A percentile compares a stretch with the other conserved stretches of the same genome.
These are phyloP conservation scores for Acrossocheilus fasciatus DNA, from an alignment of 2,797 vertebrate species.

Conservation along the genomic window DNA sequence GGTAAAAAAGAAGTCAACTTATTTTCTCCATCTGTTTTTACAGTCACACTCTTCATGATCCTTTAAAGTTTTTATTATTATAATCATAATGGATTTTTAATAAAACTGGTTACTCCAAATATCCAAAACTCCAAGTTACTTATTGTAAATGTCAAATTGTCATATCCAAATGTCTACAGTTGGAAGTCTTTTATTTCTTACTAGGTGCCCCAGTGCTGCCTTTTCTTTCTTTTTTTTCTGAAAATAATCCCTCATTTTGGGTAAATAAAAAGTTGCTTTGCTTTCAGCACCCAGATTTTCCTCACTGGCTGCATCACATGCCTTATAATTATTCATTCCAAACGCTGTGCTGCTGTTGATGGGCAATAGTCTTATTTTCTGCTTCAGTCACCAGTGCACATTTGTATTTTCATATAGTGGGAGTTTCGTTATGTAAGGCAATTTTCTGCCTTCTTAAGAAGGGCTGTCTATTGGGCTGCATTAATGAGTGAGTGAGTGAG, in stretches of 20 bases:
- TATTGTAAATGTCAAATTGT: neutral
- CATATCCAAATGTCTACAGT: conserved; percentile 3
- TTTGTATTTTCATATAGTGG: conserved; percentile 88
- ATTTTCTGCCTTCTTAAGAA: conserved; percentile 89
- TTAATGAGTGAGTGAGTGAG: conserved; percentile 81
- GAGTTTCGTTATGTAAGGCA: conserved; percentile 85
- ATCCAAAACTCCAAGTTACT: neutral
- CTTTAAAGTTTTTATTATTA: neutral
- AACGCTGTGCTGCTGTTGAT: conserved; percentile 92
- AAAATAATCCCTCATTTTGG: conserved; percentile 81
- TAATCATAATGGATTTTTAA: neutral
- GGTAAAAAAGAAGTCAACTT: neutral
- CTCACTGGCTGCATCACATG: conserved; percentile 75
- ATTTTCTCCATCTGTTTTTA: neutral
- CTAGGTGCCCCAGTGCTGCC: conserved; percentile 69
- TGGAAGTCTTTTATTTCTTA: conserved; percentile 62
- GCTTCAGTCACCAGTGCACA: conserved; percentile 99
- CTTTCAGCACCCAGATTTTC: conserved; percentile 82
- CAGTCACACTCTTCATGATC: neutral
- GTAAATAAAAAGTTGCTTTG: conserved; percentile 79
- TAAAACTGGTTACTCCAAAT: neutral
- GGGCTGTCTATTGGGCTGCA: conserved; percentile 72
- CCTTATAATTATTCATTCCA: conserved; percentile 87
- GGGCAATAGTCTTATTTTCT: conserved; percentile 99
- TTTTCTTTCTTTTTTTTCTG: conserved; percentile 70